Evolutionary conservation across 1,140 invertebrate species (phyloP), one percentile per base, ranked within the genome.

Genomic region (Sycophila sp.): DNA sequence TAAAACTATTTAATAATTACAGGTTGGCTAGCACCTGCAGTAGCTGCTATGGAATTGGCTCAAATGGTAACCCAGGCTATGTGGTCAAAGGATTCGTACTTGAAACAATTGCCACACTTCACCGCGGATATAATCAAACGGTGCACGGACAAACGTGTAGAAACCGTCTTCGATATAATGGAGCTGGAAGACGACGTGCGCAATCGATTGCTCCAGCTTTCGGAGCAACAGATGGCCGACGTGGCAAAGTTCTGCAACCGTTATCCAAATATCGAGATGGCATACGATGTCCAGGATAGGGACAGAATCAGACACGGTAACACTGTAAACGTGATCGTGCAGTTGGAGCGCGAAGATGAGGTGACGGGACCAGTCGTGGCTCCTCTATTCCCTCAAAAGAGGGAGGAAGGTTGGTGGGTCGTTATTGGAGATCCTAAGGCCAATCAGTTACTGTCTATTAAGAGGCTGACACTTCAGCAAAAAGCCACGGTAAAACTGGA

Each of bases 61-160:
- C 98, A 99, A 85, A 99, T 99, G 98, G 94, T 98, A 0, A 99
- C 98, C 0, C 98, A 99, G 87, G 98, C 97, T 2, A 98, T 99
- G 97, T 99, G 98, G 97, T 96, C 93, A 66, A 99, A 98, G 84
- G 98, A 99, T 83, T 98, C 96, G 0, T 98, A 98, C 81, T 87
- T 99, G 49, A 96, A 98, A 78, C 98, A 99, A 79, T 83, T 99
- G 72, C 98, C 98, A 4, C 97, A 99, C 85, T 99, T 99, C 81
- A 94, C 91, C 13, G 76, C 88, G 0, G 98, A 98, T 1, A 93
- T 97, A 45, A 93, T 99, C 63, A 96, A 97, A 79, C 85, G 95
- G 5, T 98, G 97, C 79, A 92, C 93, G 0, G 96, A 97, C 28
- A 96, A 96, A 86, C 89, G 91, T 72, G 93, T 99, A 6, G 96